A percentile compares a stretch with the other conserved stretches of the same genome.
Evolutionary conservation across 1,140 invertebrate genomes (phyloP).

Genomic region (Dreissena rostriformis): DNA sequence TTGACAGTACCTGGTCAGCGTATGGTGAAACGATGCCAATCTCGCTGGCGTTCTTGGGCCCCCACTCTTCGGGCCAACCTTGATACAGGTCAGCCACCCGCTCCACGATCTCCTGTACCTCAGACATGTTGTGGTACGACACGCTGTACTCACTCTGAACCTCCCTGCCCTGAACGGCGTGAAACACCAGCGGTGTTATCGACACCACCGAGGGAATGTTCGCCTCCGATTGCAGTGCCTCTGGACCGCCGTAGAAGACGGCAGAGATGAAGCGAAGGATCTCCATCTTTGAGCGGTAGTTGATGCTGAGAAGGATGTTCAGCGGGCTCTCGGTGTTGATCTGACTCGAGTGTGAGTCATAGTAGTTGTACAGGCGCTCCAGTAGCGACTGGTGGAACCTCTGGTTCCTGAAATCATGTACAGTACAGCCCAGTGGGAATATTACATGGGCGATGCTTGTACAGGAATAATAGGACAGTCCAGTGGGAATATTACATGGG

Average conservation of each 20-base stretch:
- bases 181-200: conserved; percentile 88
- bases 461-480: no score
- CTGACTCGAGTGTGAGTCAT: conserved; percentile 66
- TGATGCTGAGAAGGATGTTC: conserved; percentile 84
- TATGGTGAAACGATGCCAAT: conserved; percentile 93
- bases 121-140: conserved; percentile 91
- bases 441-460: no score
- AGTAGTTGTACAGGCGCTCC: conserved; percentile 74
- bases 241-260: conserved; percentile 89
- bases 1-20: conserved; percentile 87
- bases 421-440: no score
- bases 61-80: conserved; percentile 89
- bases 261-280: conserved; percentile 91
- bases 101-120: conserved; percentile 90
- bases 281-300: conserved; percentile 91
- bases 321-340: conserved; percentile 59
- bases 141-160: conserved; percentile 89
- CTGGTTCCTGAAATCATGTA: conserved; percentile 55
- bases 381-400: conserved; percentile 75
- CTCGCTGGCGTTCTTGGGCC: conserved; percentile 87
- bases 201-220: conserved; percentile 69
- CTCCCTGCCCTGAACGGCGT: conserved; percentile 89
- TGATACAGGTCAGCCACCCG: conserved; percentile 86
- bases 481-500: no score
- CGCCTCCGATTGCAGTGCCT: conserved; percentile 67